Evolutionary conservation across 2,888 invertebrate genomes (phyloP).

Genomic region (Morinoia aosen): DNA sequence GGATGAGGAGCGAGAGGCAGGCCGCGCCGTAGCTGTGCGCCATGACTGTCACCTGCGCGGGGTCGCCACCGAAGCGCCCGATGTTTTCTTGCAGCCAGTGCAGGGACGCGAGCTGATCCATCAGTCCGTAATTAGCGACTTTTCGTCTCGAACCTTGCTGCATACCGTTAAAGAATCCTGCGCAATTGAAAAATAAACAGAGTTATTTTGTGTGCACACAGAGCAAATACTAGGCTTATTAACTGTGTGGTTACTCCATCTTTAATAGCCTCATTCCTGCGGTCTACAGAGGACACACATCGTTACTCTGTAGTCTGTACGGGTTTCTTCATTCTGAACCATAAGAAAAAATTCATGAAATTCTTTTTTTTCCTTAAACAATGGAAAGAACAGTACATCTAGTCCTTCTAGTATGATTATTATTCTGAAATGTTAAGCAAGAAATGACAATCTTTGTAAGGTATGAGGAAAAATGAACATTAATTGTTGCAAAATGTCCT

Average conservation of each 20-base stretch:
- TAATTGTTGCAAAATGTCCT: neutral
- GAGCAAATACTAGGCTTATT: too few species aligned
- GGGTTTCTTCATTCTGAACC: too few species aligned
- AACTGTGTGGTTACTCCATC: too few species aligned
- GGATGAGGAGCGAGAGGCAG: constrained; percentile 74
- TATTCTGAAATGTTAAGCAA: neutral
- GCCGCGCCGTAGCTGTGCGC: constrained; percentile 68
- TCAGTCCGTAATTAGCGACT: constrained; percentile 75
- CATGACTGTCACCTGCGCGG: constrained; percentile 67
- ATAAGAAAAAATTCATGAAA: neutral
- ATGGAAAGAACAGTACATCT: neutral
- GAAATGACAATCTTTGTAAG: neutral
- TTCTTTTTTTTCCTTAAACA: too few species aligned
- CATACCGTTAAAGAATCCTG: constrained; percentile 69
- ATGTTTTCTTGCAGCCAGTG: constrained; percentile 75
- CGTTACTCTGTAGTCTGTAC: too few species aligned
- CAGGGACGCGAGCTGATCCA: constrained; percentile 74
- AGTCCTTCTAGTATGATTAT: neutral
- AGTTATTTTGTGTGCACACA: neutral
- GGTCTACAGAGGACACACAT: too few species aligned
- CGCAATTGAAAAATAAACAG: neutral
- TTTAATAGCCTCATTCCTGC: too few species aligned
- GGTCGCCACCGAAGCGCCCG: constrained; percentile 68
- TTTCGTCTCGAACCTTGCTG: constrained; percentile 74
- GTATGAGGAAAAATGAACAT: neutral